phyloP scores from a whole-genome alignment of 1,140 invertebrate genomes.

The Drosophila subobscura region DNA sequence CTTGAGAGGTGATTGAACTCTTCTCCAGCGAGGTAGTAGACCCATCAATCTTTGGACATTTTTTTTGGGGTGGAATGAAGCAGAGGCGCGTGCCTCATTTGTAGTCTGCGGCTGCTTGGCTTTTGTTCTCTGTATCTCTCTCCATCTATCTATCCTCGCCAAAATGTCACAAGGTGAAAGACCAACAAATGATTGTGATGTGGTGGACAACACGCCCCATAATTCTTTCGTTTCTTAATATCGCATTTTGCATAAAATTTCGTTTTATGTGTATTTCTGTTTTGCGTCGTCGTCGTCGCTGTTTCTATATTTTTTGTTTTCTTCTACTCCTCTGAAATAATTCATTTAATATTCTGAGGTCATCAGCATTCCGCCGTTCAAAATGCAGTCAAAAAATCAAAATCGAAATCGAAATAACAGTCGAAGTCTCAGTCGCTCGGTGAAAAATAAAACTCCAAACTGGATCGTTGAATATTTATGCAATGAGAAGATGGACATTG shows the following conservation, averaged over 20 bases:
- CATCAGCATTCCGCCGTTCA: conserved; percentile 56
- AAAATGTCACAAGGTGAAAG: conserved; percentile 64
- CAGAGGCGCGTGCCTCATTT: conserved; percentile 28
- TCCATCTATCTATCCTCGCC: background rate
- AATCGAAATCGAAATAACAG: conserved; percentile 17
- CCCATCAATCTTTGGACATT: conserved; percentile 38
- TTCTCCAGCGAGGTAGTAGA: background rate
- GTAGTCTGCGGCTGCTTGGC: conserved; percentile 3
- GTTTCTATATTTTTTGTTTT: conserved; percentile 13
- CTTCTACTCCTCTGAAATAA: conserved; percentile 25
- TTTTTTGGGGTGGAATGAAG: conserved; percentile 4
- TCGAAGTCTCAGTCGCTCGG: background rate
- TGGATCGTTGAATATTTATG: conserved; percentile 62
- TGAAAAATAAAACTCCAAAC: conserved; percentile 45
- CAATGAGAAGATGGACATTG: conserved; percentile 63
- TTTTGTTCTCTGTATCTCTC: conserved; percentile 12
- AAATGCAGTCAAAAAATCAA: conserved; percentile 50
- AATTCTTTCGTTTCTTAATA: conserved; percentile 11
- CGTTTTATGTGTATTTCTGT: conserved; percentile 20
- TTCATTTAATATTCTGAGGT: conserved; percentile 58
- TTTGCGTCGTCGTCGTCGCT: conserved; percentile 10
- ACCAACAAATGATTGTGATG: conserved; percentile 3
- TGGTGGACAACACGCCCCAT: background rate
- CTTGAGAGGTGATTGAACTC: conserved; percentile 44
- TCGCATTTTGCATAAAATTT: conserved; percentile 33